phyloP scores from a whole-genome alignment of 2,797 vertebrate species.

The Otolemur crassicaudatus region DNA sequence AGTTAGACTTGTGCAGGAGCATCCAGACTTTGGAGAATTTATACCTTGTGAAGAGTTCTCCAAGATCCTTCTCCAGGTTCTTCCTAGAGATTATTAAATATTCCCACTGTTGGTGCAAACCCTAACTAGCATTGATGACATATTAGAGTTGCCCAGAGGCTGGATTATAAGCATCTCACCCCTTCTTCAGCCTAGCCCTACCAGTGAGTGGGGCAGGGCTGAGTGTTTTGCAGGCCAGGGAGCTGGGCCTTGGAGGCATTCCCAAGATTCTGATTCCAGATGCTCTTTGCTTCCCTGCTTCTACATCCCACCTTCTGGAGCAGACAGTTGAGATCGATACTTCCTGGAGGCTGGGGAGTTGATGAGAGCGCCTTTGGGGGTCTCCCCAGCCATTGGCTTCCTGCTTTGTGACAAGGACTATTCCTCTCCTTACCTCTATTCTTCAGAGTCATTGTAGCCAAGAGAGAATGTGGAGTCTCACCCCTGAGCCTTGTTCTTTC shows the following conservation, averaged over 20 bases:
- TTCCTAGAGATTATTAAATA: background rate
- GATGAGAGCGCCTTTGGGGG: background rate
- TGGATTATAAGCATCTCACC: background rate
- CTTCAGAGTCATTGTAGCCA: background rate
- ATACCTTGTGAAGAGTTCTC: background rate
- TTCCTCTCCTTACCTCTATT: background rate
- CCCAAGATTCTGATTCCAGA: background rate
- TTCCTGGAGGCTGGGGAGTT: background rate
- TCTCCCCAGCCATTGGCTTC: background rate
- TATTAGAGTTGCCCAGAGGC: background rate
- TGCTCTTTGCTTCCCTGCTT: background rate
- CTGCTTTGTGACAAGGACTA: fast-evolving
- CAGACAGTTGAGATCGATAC: fast-evolving
- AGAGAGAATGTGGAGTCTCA: background rate
- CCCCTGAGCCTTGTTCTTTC: background rate
- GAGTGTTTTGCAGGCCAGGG: background rate
- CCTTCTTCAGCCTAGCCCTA: background rate
- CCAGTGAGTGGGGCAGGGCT: background rate
- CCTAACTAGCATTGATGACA: background rate
- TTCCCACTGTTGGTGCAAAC: background rate
- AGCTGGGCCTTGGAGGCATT: background rate
- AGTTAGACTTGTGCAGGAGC: background rate
- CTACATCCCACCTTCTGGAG: background rate
- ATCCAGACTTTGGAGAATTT: background rate
- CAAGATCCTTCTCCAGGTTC: background rate